Conservation (phyloP, 2,888 invertebrate genomes). For the Pachydiplax longipennis region DNA sequence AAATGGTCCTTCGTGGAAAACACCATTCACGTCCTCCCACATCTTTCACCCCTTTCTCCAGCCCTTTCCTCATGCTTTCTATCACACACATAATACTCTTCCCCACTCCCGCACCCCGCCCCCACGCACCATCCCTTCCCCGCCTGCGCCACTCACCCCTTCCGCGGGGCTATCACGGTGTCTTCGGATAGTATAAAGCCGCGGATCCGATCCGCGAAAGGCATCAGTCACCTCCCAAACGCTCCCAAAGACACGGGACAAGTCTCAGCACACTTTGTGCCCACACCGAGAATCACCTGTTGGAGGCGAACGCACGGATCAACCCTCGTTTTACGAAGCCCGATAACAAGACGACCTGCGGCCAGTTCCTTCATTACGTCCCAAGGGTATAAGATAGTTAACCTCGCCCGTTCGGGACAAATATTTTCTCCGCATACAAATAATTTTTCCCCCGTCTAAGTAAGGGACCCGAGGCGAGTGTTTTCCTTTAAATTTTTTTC, state of each 20-base stretch:
- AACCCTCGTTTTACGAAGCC: too few species aligned
- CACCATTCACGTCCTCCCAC: neutral
- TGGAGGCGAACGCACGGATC: neutral
- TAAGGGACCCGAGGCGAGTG: neutral
- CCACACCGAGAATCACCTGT: neutral
- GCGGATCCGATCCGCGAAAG: constrained; percentile 22
- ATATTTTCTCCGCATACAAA: neutral
- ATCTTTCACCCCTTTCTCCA: neutral
- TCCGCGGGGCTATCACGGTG: neutral
- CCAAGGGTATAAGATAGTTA: neutral
- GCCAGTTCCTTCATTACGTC: neutral
- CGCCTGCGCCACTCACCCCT: neutral
- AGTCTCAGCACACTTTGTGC: neutral
- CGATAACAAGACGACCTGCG: neutral
- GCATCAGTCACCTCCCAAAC: constrained; percentile 6
- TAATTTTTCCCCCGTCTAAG: neutral
- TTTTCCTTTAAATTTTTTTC: neutral
- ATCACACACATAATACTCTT: neutral
- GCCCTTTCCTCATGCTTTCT: neutral
- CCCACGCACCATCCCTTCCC: neutral
- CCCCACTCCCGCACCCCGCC: neutral
- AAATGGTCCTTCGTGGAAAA: neutral
- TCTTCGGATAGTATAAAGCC: constrained; percentile 32
- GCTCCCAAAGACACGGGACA: neutral
- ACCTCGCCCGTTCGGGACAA: neutral